Evolutionary conservation across 2,888 invertebrate species (phyloP).

Genomic region (Drosophila macrospina): DNA sequence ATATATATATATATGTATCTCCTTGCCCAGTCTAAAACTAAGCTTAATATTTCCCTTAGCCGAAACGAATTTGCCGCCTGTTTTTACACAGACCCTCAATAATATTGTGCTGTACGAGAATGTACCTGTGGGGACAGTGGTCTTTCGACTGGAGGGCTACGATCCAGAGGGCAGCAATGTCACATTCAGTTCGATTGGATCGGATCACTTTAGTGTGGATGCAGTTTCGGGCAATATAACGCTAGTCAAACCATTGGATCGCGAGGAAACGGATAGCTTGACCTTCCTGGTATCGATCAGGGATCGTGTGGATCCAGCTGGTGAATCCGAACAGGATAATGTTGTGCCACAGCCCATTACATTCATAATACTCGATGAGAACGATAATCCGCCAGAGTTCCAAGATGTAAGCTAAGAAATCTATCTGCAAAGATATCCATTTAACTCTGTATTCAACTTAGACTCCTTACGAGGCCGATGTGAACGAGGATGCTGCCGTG

Average conservation of each 20-base stretch:
- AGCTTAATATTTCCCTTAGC: conserved; percentile 56
- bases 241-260: conserved; percentile 91
- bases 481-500: conserved; percentile 91
- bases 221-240: conserved; percentile 92
- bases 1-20: no score
- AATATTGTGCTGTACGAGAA: conserved; percentile 92
- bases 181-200: conserved; percentile 90
- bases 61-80: conserved; percentile 89
- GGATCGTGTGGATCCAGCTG: conserved; percentile 88
- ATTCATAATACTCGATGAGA: conserved; percentile 94
- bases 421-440: no score
- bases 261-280: conserved; percentile 92
- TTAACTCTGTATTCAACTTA: conserved; percentile 82
- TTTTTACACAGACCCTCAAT: conserved; percentile 91
- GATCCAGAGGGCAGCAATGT: conserved; percentile 93
- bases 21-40: background rate
- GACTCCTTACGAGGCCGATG: conserved; percentile 92
- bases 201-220: conserved; percentile 93
- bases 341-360: conserved; percentile 91
- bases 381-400: conserved; percentile 94
- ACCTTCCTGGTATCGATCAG: conserved; percentile 93
- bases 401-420: conserved; percentile 87
- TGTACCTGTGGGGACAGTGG: conserved; percentile 91
- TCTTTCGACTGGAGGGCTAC: conserved; percentile 91
- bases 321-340: conserved; percentile 88